Percentiles rank a stretch among this genome's conserved stretches.
Evolutionary conservation across 2,113 vertebrate species (phyloP).

Genomic region (Scomber colias): DNA sequence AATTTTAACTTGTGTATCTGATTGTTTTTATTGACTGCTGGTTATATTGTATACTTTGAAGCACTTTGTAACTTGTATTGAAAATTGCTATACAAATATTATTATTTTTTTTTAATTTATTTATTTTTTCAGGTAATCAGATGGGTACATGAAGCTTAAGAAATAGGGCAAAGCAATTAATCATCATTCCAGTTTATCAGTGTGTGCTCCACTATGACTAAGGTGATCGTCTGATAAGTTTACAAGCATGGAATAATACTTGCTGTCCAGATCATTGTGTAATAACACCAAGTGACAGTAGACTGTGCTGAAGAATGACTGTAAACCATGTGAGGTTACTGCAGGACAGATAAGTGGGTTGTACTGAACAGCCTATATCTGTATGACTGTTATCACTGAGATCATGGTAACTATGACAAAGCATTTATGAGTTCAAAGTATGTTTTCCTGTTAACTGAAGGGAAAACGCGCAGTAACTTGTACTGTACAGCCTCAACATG

Average conservation of each 20-base stretch:
- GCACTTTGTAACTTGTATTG: too few relatives aligned
- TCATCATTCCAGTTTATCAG: too few relatives aligned
- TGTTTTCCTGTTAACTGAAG: neutral
- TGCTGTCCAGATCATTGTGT: neutral
- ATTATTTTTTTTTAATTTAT: too few relatives aligned
- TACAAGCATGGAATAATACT: neutral
- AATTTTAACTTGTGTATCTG: too few relatives aligned
- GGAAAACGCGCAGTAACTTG: neutral
- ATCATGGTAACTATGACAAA: neutral
- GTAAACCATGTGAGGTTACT: neutral
- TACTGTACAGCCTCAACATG: neutral
- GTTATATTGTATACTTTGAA: too few relatives aligned
- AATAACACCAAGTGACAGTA: neutral
- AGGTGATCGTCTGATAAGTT: neutral
- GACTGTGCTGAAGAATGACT: neutral
- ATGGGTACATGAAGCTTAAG: too few relatives aligned
- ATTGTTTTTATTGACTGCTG: too few relatives aligned
- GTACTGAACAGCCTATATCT: too few relatives aligned
- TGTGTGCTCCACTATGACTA: too few relatives aligned
- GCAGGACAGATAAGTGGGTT: neutral
- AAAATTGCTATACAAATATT: too few relatives aligned
- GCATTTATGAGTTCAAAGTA: conserved; percentile 59
- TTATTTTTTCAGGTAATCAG: too few relatives aligned
- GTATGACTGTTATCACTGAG: neutral
- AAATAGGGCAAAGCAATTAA: too few relatives aligned